phyloP scores from a whole-genome alignment of 1,140 invertebrate genomes.

The Trachymyrmex septentrionalis region DNA sequence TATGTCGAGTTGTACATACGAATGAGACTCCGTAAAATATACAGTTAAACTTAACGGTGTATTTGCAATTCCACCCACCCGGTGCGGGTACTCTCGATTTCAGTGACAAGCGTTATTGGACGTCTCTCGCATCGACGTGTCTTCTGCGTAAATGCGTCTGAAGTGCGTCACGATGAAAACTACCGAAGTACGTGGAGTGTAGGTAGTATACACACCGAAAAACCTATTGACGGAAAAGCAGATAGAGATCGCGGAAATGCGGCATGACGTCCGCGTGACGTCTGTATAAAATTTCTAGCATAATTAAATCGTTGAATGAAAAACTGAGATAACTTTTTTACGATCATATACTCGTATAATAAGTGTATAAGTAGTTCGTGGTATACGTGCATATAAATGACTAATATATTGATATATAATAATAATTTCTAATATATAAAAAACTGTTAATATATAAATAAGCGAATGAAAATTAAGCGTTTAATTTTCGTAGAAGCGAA shows the following conservation, averaged over 20 bases:
- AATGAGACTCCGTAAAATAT: slow-evolving; percentile 10
- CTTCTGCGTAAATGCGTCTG: slow-evolving; percentile 66
- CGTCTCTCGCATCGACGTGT: slow-evolving; percentile 65
- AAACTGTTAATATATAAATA: not conserved
- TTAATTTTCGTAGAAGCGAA: not conserved
- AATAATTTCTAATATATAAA: not conserved
- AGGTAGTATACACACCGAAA: slow-evolving; percentile 42
- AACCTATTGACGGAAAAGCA: slow-evolving; percentile 22
- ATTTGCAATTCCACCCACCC: slow-evolving; percentile 14
- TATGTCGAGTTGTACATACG: not conserved
- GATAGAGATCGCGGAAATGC: slow-evolving; percentile 4
- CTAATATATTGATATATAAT: no score
- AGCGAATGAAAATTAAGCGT: not conserved
- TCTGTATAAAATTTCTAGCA: not conserved
- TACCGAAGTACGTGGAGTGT: slow-evolving; percentile 11
- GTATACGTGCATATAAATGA: not conserved
- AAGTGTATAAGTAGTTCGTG: not conserved
- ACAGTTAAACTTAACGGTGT: not conserved
- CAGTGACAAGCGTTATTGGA: slow-evolving; percentile 59
- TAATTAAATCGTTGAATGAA: slow-evolving; percentile 13
- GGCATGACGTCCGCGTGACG: slow-evolving; percentile 12
- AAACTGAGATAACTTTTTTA: not conserved
- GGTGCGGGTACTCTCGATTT: not conserved
- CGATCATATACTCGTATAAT: not conserved
- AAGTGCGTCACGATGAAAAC: slow-evolving; percentile 72